phyloP scores from a whole-genome alignment of 1,140 invertebrate genomes.

The Drosophila nigromelanica region DNA sequence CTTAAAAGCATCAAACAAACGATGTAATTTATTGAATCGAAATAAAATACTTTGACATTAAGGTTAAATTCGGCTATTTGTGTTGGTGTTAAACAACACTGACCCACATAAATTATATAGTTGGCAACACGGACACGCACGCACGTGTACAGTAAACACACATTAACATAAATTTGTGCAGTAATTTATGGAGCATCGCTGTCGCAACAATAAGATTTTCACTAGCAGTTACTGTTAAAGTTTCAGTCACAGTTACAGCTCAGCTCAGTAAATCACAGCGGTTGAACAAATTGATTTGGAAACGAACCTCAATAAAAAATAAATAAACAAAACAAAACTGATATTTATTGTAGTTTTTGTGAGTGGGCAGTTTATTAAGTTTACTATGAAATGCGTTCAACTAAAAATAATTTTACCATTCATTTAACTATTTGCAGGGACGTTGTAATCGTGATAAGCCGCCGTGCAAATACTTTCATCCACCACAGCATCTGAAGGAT shows the following conservation, averaged over 20 bases:
- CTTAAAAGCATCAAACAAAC: not conserved
- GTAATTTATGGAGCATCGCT: conserved; percentile 54
- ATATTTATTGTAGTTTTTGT: not conserved
- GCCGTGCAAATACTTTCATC: conserved; percentile 99
- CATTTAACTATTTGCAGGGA: conserved; percentile 89
- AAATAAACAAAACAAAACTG: not conserved
- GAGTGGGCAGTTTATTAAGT: not conserved
- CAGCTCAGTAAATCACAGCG: conserved; percentile 9
- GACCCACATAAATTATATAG: conserved; percentile 29
- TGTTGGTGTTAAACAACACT: conserved; percentile 42
- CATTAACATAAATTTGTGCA: conserved; percentile 55
- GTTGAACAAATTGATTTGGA: conserved; percentile 6
- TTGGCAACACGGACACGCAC: not conserved
- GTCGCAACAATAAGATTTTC: conserved; percentile 12
- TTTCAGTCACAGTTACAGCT: not conserved
- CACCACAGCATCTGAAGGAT: conserved; percentile 99
- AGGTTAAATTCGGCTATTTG: conserved; percentile 40
- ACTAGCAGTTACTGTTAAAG: not conserved
- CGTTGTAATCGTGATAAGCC: conserved; percentile 99
- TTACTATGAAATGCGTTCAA: not conserved
- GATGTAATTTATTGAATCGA: conserved; percentile 13
- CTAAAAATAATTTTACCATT: conserved; percentile 1
- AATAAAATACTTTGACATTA: conserved; percentile 23
- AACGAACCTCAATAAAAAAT: not conserved
- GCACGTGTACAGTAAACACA: conserved; percentile 7